Base-by-base conservation (phyloP, 2,888 invertebrate genomes). In the Leucozona laternaria region DNA sequence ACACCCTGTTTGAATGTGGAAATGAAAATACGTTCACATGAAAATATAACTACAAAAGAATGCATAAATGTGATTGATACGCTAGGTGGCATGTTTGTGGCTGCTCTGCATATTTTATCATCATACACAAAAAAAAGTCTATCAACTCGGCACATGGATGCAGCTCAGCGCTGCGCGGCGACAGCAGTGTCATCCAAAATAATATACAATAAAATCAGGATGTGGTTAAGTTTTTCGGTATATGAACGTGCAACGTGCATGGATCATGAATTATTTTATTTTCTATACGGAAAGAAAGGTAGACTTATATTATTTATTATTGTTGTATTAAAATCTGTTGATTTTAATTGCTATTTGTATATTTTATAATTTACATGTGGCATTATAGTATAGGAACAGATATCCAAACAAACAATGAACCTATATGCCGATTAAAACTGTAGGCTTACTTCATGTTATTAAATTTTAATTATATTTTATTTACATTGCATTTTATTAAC, bases 21-120 rank as follows among this genome's bases (percentile, higher is more conserved):
- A 68, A 79, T 78, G 22, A 70, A 70, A 75, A 43, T 73, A 13
- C 17, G 28, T 71, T 40, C 5, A 40, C 5, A 15, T 40, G 40
- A 40, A 37, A 76, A 55, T 22, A 62, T 53, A 37, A 22, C 50
- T 20, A 66, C 13, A 40, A 50, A n/a, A 48, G 40, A 75, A 15
- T 40, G 55, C 55, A 73, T 66, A 50, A 68, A 75, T 68, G 34
- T 70, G 80, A 80, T 80, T 60, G 75, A 75, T 75, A 68, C 28
- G 17, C 43, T 79, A 31, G 25, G 45, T 40, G 43, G 55, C 43
- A 20, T 62, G 79, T 72, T 22, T 72, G 79, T 66, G 73, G 57
- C n/a, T 40, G 8, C 13, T 13, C 22, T 60, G 17, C 66, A 60
- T 66, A 58, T 79, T 79, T 43, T 15, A 34, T 43, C 40, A 64